Conservation (phyloP, 2,888 invertebrate species). For the Operophtera brumata region DNA sequence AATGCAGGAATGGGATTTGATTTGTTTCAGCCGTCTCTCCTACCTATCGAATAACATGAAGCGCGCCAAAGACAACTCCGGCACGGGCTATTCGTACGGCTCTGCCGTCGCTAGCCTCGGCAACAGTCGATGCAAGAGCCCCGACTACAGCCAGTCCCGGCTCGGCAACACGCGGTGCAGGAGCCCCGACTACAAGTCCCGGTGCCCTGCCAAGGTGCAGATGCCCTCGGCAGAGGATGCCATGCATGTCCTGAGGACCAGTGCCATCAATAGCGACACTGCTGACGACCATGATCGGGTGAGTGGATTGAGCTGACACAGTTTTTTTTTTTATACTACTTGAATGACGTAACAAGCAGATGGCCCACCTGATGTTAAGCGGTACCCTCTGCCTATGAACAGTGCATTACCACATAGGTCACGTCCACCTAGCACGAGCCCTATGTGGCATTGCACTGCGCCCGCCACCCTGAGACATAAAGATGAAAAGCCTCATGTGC, state of each 20-base stretch:
- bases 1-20: no score
- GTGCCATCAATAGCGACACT: constrained; percentile 64
- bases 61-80: constrained; percentile 69
- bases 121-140: constrained; percentile 39
- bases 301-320: no score
- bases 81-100: constrained; percentile 69
- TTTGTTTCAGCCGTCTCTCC: constrained; percentile 55
- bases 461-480: no score
- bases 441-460: no score
- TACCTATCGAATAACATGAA: constrained; percentile 60
- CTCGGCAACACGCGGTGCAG: constrained; percentile 43
- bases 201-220: constrained; percentile 56
- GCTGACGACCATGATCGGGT: constrained; percentile 53
- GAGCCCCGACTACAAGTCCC: constrained; percentile 41
- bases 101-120: constrained; percentile 59
- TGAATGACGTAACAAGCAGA: no score
- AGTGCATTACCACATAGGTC: no score
- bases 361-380: no score
- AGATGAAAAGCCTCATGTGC: no score
- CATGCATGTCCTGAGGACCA: constrained; percentile 63
- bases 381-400: no score
- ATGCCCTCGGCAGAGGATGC: constrained; percentile 14
- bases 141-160: constrained; percentile 42
- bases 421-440: no score
- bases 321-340: not conserved